Percentiles rank a stretch among this genome's conserved stretches.
Evolutionary conservation across 2,888 invertebrate genomes (phyloP).

Genomic region (Xanthorhoe designata): DNA sequence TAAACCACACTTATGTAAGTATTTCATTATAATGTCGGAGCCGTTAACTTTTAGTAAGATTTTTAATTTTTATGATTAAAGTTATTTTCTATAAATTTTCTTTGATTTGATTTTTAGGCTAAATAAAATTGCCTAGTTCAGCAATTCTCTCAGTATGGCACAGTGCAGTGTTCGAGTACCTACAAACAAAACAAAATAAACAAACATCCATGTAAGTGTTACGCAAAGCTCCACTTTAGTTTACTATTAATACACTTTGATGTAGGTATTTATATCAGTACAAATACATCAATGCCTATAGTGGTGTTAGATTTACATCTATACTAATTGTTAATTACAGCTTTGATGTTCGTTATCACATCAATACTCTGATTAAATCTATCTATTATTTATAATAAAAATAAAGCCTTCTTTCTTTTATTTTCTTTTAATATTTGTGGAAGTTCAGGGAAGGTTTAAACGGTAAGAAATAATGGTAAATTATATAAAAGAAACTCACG

Average conservation of each 20-base stretch:
- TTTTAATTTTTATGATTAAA: too few relatives aligned
- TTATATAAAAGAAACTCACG: too few relatives aligned
- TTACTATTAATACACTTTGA: not conserved
- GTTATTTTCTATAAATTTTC: too few relatives aligned
- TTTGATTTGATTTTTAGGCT: not conserved
- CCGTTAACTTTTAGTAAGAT: too few relatives aligned
- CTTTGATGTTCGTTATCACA: not conserved
- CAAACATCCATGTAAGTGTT: not conserved
- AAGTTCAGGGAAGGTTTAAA: too few relatives aligned
- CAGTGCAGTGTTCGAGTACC: not conserved
- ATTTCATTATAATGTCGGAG: too few relatives aligned
- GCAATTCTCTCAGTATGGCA: not conserved
- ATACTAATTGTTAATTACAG: not conserved
- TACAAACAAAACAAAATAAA: conserved; percentile 2
- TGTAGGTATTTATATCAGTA: not conserved
- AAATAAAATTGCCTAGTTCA: not conserved
- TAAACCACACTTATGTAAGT: too few relatives aligned
- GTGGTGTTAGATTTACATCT: not conserved
- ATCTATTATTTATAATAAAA: too few relatives aligned
- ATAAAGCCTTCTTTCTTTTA: too few relatives aligned
- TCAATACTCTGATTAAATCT: too few relatives aligned
- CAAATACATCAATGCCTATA: not conserved
- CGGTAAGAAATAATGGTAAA: too few relatives aligned
- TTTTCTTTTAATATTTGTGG: too few relatives aligned
- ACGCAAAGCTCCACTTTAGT: not conserved